Evolutionary conservation across 2,888 invertebrate genomes (phyloP).

Genomic region (Hymenopus coronatus): DNA sequence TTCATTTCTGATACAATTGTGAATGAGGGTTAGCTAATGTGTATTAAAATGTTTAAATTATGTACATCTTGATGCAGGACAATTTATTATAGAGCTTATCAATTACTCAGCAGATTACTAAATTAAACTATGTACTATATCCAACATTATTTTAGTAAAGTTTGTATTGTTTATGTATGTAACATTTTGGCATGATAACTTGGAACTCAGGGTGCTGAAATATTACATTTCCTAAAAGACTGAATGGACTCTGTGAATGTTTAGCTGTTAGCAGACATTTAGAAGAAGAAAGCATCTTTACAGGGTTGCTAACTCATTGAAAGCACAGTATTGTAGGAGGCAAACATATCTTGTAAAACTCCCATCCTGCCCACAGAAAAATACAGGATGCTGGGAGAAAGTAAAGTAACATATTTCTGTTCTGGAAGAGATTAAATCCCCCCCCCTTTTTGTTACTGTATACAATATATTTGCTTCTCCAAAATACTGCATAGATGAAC

Average conservation of each 20-base stretch:
- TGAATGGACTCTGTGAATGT: background rate
- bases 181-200: background rate
- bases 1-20: background rate
- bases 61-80: background rate
- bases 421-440: background rate
- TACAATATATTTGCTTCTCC: too few species aligned
- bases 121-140: background rate
- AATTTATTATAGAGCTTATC: background rate
- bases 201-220: background rate
- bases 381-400: background rate
- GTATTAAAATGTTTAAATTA: background rate
- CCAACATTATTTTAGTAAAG: background rate
- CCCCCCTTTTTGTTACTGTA: too few species aligned
- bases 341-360: background rate
- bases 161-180: background rate
- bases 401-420: background rate
- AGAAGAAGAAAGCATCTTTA: background rate
- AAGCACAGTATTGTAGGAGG: background rate
- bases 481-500: too few species aligned
- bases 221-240: background rate
- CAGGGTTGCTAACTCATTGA: background rate
- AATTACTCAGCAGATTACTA: background rate
- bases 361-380: background rate
- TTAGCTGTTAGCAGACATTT: background rate
- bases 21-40: background rate